These are phyloP conservation scores for Lathamus discolor DNA, from an alignment of 2,113 vertebrate species.

Conservation along the genomic window DNA sequence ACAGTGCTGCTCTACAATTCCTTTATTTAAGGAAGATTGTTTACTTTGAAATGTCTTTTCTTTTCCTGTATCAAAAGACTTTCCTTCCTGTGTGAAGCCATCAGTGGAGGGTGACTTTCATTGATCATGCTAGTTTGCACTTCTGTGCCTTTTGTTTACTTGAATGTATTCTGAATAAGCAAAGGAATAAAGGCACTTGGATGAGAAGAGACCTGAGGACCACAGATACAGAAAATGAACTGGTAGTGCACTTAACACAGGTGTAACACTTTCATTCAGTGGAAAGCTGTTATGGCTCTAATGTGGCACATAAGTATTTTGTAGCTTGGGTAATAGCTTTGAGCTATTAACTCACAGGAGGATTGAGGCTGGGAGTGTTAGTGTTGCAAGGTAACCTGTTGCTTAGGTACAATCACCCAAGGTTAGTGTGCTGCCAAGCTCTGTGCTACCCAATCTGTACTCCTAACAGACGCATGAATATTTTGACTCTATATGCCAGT, in stretches of 20 bases:
- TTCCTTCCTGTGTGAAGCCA: conserved; percentile 17
- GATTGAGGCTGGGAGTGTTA: background rate
- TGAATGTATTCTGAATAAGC: conserved; percentile 47
- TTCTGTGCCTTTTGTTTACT: conserved; percentile 53
- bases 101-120: conserved; percentile 13
- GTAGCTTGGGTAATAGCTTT: background rate
- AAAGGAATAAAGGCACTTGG: conserved; percentile 33
- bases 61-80: conserved; percentile 23
- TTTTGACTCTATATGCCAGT: background rate
- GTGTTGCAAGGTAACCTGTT: conserved; percentile 23
- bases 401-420: background rate
- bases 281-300: background rate
- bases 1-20: conserved; percentile 33
- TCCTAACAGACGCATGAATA: background rate
- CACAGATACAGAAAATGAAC: conserved; percentile 15
- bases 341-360: background rate
- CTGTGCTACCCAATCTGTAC: background rate
- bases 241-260: conserved; percentile 1
- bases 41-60: conserved; percentile 37
- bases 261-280: background rate
- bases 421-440: conserved; percentile 19
- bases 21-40: conserved; percentile 31
- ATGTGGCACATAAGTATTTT: background rate
- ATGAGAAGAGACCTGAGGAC: background rate
- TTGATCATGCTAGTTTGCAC: conserved; percentile 36